Conservation (phyloP, 1,140 invertebrate species). For the Diuraphis noxia region DNA sequence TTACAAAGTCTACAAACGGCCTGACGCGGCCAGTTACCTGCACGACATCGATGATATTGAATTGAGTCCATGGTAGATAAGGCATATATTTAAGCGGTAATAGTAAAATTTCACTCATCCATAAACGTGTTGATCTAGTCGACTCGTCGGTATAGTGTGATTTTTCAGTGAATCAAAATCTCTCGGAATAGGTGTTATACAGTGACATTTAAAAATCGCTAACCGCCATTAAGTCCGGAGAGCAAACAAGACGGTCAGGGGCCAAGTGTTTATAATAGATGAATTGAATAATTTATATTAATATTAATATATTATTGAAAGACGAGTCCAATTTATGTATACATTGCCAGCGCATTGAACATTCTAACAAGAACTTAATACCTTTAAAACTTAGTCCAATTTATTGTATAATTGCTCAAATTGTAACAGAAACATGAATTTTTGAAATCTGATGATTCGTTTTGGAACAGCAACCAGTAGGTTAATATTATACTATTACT, state of each 20-base stretch:
- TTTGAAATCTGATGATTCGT: too few species aligned
- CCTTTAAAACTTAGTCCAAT: not conserved
- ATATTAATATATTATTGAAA: not conserved
- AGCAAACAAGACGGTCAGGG: too few species aligned
- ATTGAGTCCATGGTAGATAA: too few species aligned
- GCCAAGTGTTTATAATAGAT: not conserved
- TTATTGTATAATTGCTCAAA: not conserved
- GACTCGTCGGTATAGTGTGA: not conserved
- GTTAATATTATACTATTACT: too few species aligned
- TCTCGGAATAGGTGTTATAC: not conserved
- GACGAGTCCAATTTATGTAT: not conserved
- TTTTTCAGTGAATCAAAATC: not conserved
- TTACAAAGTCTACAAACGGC: not conserved
- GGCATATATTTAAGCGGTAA: not conserved
- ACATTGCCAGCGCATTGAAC: too few species aligned
- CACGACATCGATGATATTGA: too few species aligned
- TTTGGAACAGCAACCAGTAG: too few species aligned
- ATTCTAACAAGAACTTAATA: not conserved
- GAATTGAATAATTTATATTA: not conserved
- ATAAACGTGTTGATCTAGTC: not conserved
- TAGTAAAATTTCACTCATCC: not conserved
- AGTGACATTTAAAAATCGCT: too few species aligned
- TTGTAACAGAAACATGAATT: not conserved
- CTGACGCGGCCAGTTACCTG: too few species aligned
- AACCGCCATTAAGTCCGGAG: not conserved